Conservation (phyloP, 53 echinoderm and acorn worm species). For the Antedon mediterranea region DNA sequence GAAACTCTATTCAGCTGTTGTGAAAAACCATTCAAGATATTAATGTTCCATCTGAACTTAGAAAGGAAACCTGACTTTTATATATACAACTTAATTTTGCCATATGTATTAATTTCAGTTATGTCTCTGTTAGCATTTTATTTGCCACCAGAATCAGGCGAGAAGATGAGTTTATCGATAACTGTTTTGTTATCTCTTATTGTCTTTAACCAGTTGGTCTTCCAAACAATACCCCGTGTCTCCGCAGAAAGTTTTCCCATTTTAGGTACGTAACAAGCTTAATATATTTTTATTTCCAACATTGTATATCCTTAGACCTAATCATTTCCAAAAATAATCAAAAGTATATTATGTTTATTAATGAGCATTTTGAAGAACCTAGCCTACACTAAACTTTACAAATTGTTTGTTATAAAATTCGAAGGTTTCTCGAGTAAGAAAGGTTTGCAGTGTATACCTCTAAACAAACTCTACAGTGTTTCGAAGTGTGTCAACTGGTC, state of each 20-base stretch:
- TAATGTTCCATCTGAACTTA: constrained; percentile 47
- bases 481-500: no score
- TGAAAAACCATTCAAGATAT: constrained; percentile 36
- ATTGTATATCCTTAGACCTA: no score
- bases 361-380: no score
- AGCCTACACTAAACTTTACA: no score
- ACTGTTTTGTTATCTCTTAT: constrained; percentile 72
- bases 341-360: no score
- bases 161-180: constrained; percentile 73
- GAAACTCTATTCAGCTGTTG: constrained; percentile 45
- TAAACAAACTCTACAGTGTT: no score
- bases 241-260: constrained; percentile 67
- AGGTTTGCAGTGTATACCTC: no score
- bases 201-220: constrained; percentile 72
- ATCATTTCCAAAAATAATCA: no score
- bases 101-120: constrained; percentile 51
- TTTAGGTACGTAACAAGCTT: constrained; percentile 34
- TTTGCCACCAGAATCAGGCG: constrained; percentile 77
- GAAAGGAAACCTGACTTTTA: constrained; percentile 61
- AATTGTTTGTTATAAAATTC: no score
- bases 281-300: no score
- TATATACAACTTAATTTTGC: constrained; percentile 70
- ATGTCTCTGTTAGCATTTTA: constrained; percentile 63
- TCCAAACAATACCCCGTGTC: constrained; percentile 62
- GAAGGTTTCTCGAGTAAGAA: no score